Evolutionary conservation across 2,113 vertebrate species (phyloP), one percentile per base, ranked within the genome.

Genomic region (Pungitius pungitius): DNA sequence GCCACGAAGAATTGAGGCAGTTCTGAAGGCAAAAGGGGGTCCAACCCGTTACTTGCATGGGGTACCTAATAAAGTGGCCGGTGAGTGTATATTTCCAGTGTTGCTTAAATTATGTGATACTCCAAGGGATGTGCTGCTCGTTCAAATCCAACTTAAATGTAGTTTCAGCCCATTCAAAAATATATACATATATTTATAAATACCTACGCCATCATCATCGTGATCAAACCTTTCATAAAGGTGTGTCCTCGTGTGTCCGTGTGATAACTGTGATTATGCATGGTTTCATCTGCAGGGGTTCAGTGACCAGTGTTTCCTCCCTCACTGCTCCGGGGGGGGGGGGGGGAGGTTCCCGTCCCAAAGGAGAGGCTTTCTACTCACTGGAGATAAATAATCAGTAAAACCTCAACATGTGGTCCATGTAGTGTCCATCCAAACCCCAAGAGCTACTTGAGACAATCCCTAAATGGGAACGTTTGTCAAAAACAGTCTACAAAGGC

Each of bases 261-360:
- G 47, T 26, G 26, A 69, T 15, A 27, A 26, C 4, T 30, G 71
- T 49, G 22, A 22, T n/a, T 54, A 42, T 60, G 58, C 67, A 17
- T 61, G n/a, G 66, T 82, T 81, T 85, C 57, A 58, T 68, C 77
- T 2, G 47, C 72, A 40, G 83, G 69, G 22, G 43, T 10, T 62
- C 8, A 15, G 45, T 52, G 51, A 55, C 22, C n/a, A 14, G 51
- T 43, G 75, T 77, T 80, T 66, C 55, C 63, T 63, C 54, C 45
- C 0, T 2, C 33, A 33, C 62, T 1, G 22, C 30, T 49, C 9
- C 37, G 43, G 49, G 5, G 8, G 59, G n/a, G n/a, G n/a, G n/a
- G n/a, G n/a, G n/a, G n/a, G 30, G 6, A 3, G 30, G 30, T 30
- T 30, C 30, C 30, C 3, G 30, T 30, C 30, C 30, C 30, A 30